Evolutionary conservation across 2,888 invertebrate genomes (phyloP).

Genomic region (Chalcosyrphus nemorum): DNA sequence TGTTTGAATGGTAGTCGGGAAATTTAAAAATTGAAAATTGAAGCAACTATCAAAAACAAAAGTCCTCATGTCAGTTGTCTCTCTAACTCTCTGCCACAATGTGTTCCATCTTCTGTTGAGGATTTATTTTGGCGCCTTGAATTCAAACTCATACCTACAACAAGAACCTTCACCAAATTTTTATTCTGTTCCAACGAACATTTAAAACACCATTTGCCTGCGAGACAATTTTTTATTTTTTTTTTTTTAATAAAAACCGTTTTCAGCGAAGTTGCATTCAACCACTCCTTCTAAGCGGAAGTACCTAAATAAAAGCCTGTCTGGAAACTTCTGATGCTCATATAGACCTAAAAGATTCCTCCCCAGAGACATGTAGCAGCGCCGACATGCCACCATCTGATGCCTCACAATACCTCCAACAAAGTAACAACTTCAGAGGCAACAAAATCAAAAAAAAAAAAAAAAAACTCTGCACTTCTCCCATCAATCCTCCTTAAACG

Average conservation of each 20-base stretch:
- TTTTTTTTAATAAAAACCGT: conserved; percentile 4
- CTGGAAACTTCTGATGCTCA: conserved; percentile 59
- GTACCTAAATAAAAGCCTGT: conserved; percentile 59
- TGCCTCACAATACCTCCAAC: conserved; percentile 14
- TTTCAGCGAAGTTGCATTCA: not conserved
- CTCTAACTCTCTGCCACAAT: too few species aligned
- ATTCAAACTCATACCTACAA: too few species aligned
- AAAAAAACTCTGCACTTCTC: conserved; percentile 24
- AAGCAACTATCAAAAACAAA: too few species aligned
- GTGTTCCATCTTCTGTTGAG: too few species aligned
- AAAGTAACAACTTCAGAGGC: conserved; percentile 31
- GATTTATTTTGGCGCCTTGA: too few species aligned
- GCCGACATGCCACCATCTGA: conserved; percentile 6
- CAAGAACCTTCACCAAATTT: too few species aligned
- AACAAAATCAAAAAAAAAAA: conserved; percentile 1
- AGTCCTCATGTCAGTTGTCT: too few species aligned
- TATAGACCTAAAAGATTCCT: conserved; percentile 30
- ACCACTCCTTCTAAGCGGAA: conserved; percentile 19
- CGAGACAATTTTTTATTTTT: not conserved
- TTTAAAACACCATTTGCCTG: not conserved
- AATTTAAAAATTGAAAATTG: too few species aligned
- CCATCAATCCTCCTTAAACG: conserved; percentile 31
- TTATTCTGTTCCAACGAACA: too few species aligned
- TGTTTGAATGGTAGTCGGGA: too few species aligned
- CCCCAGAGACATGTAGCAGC: conserved; percentile 29